Evolutionary conservation across 1,140 invertebrate genomes (phyloP), one percentile per base, ranked within the genome.

Genomic region (Heterodera schachtii): DNA sequence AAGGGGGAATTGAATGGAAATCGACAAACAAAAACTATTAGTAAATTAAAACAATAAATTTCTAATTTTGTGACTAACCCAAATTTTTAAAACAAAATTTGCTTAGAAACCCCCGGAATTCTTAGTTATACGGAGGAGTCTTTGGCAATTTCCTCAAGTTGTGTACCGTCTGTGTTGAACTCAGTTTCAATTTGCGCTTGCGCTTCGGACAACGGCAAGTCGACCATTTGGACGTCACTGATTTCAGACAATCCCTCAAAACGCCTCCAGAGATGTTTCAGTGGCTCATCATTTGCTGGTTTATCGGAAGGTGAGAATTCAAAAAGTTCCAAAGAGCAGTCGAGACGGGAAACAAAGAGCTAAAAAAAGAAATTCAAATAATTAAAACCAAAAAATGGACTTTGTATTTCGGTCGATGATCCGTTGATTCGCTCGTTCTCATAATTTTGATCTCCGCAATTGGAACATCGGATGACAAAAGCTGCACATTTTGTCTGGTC

Each of bases 151-250:
- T n/a, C n/a, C n/a, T n/a, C n/a, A n/a, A n/a, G n/a, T n/a, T n/a
- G n/a, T n/a, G n/a, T 79, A 87, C 87, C 82, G 81, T 89, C 79
- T 44, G n/a, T 66, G 44, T 78, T 78, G 66, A 89, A 89, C 80
- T 89, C 88, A 41, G 84, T 86, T 73, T 89, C 88, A 64, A 89
- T 89, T 19, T 78, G 77, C 31, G 88, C 87, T 74, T 89, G 88
- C 19, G 84, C 79, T 75, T 89, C 88, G 3, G 88, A 89, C 7
- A 89, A 75, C 3, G 88, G 88, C 6, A 90, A 70, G 80, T 90
- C 88, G n/a, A 90, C 75, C 88, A 90, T 88, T 80, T 90, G 89
- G 21, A 90, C 89, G 49, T 64, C 70, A 11, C 83, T 80, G 49
- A 90, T 85, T 9, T 79, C 75, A n/a, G 89, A 83, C 7, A 89